Evolutionary conservation across 2,888 invertebrate species (phyloP).

Genomic region (Agonopterix heracliana): DNA sequence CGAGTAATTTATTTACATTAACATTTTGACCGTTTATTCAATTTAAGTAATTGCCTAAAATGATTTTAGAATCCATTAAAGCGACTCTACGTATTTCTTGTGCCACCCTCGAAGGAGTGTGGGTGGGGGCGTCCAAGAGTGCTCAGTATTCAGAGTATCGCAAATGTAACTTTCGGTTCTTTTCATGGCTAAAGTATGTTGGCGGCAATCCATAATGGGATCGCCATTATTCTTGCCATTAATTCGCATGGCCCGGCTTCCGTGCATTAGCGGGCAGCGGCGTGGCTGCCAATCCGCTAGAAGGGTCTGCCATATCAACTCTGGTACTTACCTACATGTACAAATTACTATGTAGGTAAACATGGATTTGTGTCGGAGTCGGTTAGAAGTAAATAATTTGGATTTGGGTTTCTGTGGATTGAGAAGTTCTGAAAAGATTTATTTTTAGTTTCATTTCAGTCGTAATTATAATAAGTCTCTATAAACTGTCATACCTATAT

Average conservation of each 20-base stretch:
- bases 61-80: conserved; percentile 35
- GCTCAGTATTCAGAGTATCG: conserved; percentile 76
- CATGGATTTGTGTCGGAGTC: too few relatives aligned
- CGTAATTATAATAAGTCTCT: too few relatives aligned
- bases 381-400: too few relatives aligned
- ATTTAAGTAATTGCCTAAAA: conserved; percentile 32
- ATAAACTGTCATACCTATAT: too few relatives aligned
- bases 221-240: conserved; percentile 77
- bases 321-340: too few relatives aligned
- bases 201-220: conserved; percentile 78
- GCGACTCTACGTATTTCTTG: conserved; percentile 40
- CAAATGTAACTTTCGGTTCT: conserved; percentile 77
- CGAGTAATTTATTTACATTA: conserved; percentile 6
- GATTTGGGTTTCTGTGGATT: too few relatives aligned
- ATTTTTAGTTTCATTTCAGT: too few relatives aligned
- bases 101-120: conserved; percentile 31
- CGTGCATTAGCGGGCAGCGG: conserved; percentile 72
- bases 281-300: conserved; percentile 63
- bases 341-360: too few relatives aligned
- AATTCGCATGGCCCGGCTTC: conserved; percentile 73
- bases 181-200: conserved; percentile 77
- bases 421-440: too few relatives aligned
- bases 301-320: conserved; percentile 33
- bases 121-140: conserved; percentile 43
- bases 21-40: conserved; percentile 26